phyloP scores from a whole-genome alignment of 2,113 vertebrate species.

The Eolophus roseicapilla region DNA sequence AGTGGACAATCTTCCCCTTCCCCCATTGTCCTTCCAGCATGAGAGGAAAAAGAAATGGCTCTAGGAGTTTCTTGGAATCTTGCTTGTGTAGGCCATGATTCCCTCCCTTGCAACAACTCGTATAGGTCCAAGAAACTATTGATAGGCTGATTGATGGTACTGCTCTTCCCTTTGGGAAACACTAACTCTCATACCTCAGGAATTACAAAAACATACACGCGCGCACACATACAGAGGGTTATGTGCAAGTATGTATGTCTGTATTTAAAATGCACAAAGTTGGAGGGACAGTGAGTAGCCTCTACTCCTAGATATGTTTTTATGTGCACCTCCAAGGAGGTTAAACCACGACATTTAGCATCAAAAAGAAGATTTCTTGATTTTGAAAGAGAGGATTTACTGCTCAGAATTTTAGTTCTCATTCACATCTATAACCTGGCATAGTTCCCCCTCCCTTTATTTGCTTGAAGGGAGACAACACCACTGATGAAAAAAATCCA shows the following conservation, averaged over 20 bases:
- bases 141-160: neutral
- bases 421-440: neutral
- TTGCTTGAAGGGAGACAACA: slow-evolving; percentile 7
- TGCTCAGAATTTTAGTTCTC: neutral
- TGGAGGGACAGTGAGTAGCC: neutral
- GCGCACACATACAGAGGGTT: neutral
- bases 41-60: neutral
- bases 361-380: neutral
- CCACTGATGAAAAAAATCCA: neutral
- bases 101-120: neutral
- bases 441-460: neutral
- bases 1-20: neutral
- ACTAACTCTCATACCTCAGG: neutral
- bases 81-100: neutral
- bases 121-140: neutral
- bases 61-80: neutral
- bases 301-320: slow-evolving; percentile 2
- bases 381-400: neutral
- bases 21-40: neutral
- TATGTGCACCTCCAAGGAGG: neutral
- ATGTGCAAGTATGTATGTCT: neutral
- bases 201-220: neutral
- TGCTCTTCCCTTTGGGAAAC: slow-evolving; percentile 43
- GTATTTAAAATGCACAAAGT: slow-evolving; percentile 36
- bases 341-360: neutral